These are phyloP conservation scores for Bombus confusus DNA, from an alignment of 1,140 invertebrate genomes.

Conservation along the genomic window DNA sequence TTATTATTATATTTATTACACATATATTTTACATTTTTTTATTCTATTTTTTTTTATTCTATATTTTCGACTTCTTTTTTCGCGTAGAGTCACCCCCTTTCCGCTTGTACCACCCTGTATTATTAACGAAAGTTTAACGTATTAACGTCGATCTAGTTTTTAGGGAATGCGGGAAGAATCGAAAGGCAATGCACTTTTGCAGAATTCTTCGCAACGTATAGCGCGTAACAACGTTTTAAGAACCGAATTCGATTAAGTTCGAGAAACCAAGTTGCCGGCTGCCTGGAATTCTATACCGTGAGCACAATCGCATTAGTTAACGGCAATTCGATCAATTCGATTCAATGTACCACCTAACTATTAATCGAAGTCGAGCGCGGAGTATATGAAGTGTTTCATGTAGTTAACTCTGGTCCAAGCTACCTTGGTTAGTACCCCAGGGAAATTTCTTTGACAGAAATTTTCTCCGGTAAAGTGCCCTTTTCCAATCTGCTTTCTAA, in stretches of 20 bases:
- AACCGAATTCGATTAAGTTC: background rate
- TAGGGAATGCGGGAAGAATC: no score
- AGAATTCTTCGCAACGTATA: background rate
- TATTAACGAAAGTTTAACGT: no score
- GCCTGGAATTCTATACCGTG: background rate
- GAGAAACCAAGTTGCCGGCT: background rate
- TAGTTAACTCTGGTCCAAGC: conserved; percentile 23
- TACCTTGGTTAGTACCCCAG: background rate
- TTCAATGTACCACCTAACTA: background rate
- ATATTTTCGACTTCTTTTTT: no score
- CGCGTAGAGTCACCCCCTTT: no score
- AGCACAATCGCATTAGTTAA: background rate
- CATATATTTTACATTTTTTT: no score
- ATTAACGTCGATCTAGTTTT: no score
- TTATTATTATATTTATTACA: no score
- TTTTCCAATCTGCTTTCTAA: background rate
- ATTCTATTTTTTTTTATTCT: no score
- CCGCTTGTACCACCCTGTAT: no score
- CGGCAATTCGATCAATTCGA: background rate
- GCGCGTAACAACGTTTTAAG: background rate
- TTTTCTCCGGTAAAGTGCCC: conserved; percentile 4
- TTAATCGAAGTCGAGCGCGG: background rate
- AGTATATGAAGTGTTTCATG: background rate
- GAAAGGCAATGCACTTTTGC: background rate
- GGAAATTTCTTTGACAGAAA: conserved; percentile 45